Evolutionary conservation across 2,888 invertebrate species (phyloP), one percentile per base, ranked within the genome.

Genomic region (Harpagoxenus sublaevis): DNA sequence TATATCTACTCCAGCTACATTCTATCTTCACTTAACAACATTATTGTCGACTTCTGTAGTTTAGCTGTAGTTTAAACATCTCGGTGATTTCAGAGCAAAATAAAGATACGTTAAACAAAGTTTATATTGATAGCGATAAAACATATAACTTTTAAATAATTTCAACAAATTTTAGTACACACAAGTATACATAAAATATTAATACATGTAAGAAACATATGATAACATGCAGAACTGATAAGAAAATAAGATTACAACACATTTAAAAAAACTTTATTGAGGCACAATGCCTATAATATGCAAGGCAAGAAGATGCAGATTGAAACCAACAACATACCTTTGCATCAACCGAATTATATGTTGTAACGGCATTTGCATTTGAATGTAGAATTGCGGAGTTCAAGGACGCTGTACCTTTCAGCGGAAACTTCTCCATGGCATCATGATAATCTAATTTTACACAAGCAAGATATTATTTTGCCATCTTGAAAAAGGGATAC

Each of bases 361-460:
- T 94, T 81, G 94, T 94, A 86, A 94, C 92, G 62, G 92, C 89
- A 87, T 91, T 92, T 86, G 93, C 90, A 90, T 93, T 92, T 90
- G 92, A 90, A 85, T 93, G 91, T 84, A 92, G 89, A 83, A 91
- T 92, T 88, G 93, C 91, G 87, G 92, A 91, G 85, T 83, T 89
- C 18, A 62, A 73, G 55, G 93, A 89, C 85, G 93, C 89, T 86
- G 94, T 94, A 90, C 96, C 96, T 95, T 96, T 97, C 94, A 97
- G 95, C 94, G 97, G 97, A 95, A 96, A 97, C 95, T 97, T 97
- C 96, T 97, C 97, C 97, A 97, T 97, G 92, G 94, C 92, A 95
- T 94, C 88, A 89, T 92, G 90, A 90, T 90, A 90, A 93, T 94
- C 94, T 94, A 60, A 79, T 79, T 79, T 79, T 71, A 71, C 48